Base-by-base conservation (phyloP, 2,113 vertebrate genomes). In the Clarias magur region DNA sequence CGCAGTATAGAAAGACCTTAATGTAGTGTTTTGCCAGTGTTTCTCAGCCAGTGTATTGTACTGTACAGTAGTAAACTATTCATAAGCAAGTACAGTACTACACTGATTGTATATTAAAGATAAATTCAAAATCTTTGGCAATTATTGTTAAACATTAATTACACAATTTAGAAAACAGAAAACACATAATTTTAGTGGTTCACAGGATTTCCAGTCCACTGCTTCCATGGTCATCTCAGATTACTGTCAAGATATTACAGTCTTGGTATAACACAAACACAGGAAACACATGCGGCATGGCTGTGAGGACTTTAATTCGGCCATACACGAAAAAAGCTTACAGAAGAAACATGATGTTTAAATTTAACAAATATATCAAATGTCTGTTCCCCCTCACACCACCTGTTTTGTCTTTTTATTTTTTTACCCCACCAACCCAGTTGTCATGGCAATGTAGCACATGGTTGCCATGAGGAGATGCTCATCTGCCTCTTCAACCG, bases 381-480 rank as follows among this genome's bases (percentile, higher is more conserved):
- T 91, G 90, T 84, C 60, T 88, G 81, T 79, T 57, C 53, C 56
- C 56, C 72, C 85, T 84, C 91, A 88, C 91, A 91, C 53, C 85
- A 92, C 87, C 88, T 79, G 87, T 63, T 86, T 90, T 89, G 84
- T 88, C 82, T 70, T 91, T 88, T 89, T 85, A 48, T 48, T 92
- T 91, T 89, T 81, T 80, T 30, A 90, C 85, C 89, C 91, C 91
- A 90, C 53, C 83, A 91, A 92, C 90, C 89, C 87, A 90, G 95
- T 96, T 95, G 94, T 94, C 94, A 95, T 95, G 95, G 94, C 91
- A 87, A 95, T 94, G 88, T 88, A 89, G 93, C 95, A 93, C 89
- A 90, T 88, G 85, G 95, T 96, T 95, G 94, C 95, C 94, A 95
- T 95, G 94, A 94, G 92, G 94, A 95, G 90, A 90, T 86, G 88